Percentiles rank a stretch among this genome's conserved stretches.
Evolutionary conservation across 2,113 vertebrate genomes (phyloP).

Genomic region (Odocoileus hemionus): DNA sequence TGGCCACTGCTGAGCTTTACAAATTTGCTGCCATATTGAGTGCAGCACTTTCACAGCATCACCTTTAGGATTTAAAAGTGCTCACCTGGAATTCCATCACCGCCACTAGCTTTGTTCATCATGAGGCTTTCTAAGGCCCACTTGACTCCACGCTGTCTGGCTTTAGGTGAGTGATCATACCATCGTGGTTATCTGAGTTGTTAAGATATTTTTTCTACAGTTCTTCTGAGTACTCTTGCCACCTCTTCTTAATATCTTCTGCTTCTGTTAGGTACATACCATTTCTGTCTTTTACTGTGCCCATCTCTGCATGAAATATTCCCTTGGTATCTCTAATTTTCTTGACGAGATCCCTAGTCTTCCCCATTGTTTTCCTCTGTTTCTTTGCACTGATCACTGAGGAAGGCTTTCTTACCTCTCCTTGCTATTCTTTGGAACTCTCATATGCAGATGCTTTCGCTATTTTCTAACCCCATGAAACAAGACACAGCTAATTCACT

Average conservation of each 20-base stretch:
- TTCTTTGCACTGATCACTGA: neutral
- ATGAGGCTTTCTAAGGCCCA: fast-evolving
- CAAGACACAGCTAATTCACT: neutral
- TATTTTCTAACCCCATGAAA: neutral
- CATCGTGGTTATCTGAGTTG: fast-evolving
- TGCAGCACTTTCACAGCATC: neutral
- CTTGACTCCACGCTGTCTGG: neutral
- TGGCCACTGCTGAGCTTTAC: neutral
- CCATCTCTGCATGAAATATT: neutral
- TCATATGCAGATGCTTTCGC: fast-evolving
- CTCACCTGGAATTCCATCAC: neutral
- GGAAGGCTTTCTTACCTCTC: neutral
- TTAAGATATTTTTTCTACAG: fast-evolving
- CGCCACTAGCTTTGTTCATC: fast-evolving
- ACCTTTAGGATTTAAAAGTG: neutral
- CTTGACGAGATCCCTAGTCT: neutral
- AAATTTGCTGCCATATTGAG: neutral
- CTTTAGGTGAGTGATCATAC: neutral
- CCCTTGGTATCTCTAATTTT: neutral
- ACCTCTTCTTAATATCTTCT: neutral
- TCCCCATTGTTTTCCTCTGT: too few species aligned
- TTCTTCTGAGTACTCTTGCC: neutral
- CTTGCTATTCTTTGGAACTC: too few species aligned
- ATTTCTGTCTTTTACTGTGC: fast-evolving
- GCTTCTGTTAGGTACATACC: fast-evolving